A percentile compares a stretch with the other conserved stretches of the same genome.
phyloP scores from a whole-genome alignment of 2,888 invertebrate species.

The Pyrrhosoma nymphula region DNA sequence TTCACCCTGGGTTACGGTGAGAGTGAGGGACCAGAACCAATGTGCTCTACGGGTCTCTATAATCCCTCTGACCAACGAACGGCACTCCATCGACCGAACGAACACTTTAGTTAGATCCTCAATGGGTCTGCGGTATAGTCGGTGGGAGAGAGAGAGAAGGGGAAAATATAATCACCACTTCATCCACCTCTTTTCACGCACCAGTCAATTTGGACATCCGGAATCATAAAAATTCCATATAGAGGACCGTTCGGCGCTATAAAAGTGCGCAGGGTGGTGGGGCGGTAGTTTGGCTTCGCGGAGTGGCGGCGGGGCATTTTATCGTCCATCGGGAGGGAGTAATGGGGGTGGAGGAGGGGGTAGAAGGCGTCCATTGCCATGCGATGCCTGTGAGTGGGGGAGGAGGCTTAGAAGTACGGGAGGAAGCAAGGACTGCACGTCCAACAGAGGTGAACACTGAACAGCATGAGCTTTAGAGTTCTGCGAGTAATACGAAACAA shows the following conservation, averaged over 20 bases:
- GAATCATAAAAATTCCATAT: conserved; percentile 28
- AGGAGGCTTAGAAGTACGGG: not conserved
- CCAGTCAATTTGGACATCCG: conserved; percentile 21
- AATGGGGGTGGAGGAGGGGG: not conserved
- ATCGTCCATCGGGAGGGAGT: not conserved
- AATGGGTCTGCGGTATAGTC: not conserved
- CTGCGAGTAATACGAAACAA: too few species aligned
- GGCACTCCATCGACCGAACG: not conserved
- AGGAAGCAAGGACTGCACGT: not conserved
- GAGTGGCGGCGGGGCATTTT: not conserved
- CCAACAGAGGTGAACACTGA: too few species aligned
- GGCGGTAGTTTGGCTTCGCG: not conserved
- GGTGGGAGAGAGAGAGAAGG: not conserved
- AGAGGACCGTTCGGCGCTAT: not conserved
- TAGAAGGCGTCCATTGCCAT: not conserved
- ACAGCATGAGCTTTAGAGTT: too few species aligned
- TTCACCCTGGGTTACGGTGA: too few species aligned
- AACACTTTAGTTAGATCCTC: not conserved
- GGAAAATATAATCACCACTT: not conserved
- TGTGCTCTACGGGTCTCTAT: too few species aligned
- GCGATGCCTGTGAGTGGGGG: not conserved
- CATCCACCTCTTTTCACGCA: not conserved
- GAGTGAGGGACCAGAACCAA: too few species aligned
- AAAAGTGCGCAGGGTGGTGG: not conserved
- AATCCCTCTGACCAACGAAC: not conserved